Evolutionary conservation across 2,113 vertebrate species (phyloP), one percentile per base, ranked within the genome.

Genomic region (Nothobranchius kuhntae): DNA sequence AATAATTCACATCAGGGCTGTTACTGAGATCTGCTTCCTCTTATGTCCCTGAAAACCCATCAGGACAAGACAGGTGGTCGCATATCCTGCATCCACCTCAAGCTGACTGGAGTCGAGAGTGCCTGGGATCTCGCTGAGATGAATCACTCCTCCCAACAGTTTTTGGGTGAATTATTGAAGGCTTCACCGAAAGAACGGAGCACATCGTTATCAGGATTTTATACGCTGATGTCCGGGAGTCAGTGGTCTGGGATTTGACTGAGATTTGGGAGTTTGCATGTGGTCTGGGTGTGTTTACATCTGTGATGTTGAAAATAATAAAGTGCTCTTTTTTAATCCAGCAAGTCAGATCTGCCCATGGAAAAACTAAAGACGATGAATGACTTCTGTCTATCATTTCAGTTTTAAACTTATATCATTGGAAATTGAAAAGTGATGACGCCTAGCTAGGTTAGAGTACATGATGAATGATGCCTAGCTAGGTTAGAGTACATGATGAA

Each of bases 1-100:
- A 92, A 91, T 93, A 87, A 91, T 93, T 93, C 71, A 92, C 83
- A 47, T 68, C 61, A 46, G 55, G 66, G 47, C 85, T 83, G 84
- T 89, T 89, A 85, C 77, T 74, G 62, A 71, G 75, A 73, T 52
- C 56, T 45, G 17, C 61, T 69, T 54, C 68, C 75, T 65, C 55
- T 54, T 7, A 68, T 46, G 35, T 51, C 73, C 71, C 61, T 68
- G 44, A 73, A 71, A 81, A 66, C 53, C 78, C 84, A 88, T 85
- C 75, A 82, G 73, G 65, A 62, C 45, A 54, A 81, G 77, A 48
- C 54, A 72, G 73, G 81, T 78, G 77, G 71, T 87, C 30, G 56
- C 35, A 44, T 74, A 71, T 77, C 64, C 73, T 65, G 24, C 38
- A 50, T 69, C 46, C 61, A 52, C 53, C 46, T 15, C 13, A 3